Base-by-base conservation (phyloP, 2,113 vertebrate genomes). In the Takifugu bimaculatus region DNA sequence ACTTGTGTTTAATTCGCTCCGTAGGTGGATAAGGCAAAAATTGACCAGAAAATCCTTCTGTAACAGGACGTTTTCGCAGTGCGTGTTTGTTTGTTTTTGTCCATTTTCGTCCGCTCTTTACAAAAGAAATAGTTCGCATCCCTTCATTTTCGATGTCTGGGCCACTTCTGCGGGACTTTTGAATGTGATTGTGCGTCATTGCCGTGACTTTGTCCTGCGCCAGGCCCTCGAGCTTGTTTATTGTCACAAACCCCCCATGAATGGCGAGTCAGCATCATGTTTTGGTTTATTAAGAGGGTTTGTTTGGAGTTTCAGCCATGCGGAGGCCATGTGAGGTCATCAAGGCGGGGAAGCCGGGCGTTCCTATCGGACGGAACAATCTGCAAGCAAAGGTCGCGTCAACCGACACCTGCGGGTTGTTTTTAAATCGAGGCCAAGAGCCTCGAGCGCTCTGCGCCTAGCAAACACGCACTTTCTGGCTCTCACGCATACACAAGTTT, bases 341-440 rank as follows among this genome's bases (percentile, higher is more conserved):
- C 65, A 25, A 60, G 50, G 42, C 45, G 20, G 45, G 65, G 52
- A 12, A 72, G 65, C 74, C 82, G 55, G 63, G 63, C 50, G 57
- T 51, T 67, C 20, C 64, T 80, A 80, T 84, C 78, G 63, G 54
- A 77, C 6, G 44, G 65, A 86, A 70, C 65, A 25, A 87, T 89
- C 79, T 75, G 57, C 48, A 49, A 60, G 68, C 5, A 63, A 70
- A 75, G 72, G 75, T 76, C 47, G 45, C 10, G 14, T 63, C 77
- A 69, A 45, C 50, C 13, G 61, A 82, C 79, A 77, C 74, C 68
- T 66, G 65, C 9, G 44, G 77, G 70, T 55, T 81, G 71, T 75
- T 81, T 80, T 54, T 64, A 77, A 75, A 57, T 15, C 4, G 6
- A 35, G 64, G 63, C 68, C 66, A 28, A 42, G 59, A 73, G 60